phyloP scores from a whole-genome alignment of 2,888 invertebrate genomes.

The Drosophila setosimentum region DNA sequence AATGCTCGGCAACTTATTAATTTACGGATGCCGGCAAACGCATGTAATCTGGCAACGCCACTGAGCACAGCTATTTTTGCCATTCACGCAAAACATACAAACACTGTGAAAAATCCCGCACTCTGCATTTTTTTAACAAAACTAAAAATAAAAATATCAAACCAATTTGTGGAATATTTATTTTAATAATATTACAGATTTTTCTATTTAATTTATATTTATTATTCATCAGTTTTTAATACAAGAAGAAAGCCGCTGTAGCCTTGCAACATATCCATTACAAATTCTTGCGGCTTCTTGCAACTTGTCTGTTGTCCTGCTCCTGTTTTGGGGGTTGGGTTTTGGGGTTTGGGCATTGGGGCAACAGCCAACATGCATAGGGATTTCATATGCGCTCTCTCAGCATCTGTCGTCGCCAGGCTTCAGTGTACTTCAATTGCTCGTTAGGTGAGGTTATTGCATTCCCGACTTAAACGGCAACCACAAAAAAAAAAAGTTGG shows the following conservation, averaged over 20 bases:
- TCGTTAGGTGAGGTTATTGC: constrained; percentile 71
- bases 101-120: constrained; percentile 32
- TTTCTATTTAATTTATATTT: background rate
- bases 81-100: constrained; percentile 35
- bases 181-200: background rate
- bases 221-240: background rate
- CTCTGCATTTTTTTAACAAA: background rate
- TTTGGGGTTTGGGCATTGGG: constrained; percentile 34
- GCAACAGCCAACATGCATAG: constrained; percentile 40
- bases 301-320: constrained; percentile 54
- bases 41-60: constrained; percentile 52
- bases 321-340: constrained; percentile 19
- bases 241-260: background rate
- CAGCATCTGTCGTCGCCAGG: constrained; percentile 60
- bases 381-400: constrained; percentile 46
- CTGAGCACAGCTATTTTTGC: constrained; percentile 33
- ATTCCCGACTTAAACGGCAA: constrained; percentile 50
- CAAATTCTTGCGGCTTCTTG: constrained; percentile 19
- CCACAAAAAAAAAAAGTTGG: constrained; percentile 25
- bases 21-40: constrained; percentile 41
- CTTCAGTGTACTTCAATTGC: constrained; percentile 67
- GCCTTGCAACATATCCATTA: background rate
- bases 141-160: background rate
- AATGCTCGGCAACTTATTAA: constrained; percentile 9
- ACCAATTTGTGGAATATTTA: background rate